Evolutionary conservation across 2,113 vertebrate genomes (phyloP).

Genomic region (Thunnus thynnus): DNA sequence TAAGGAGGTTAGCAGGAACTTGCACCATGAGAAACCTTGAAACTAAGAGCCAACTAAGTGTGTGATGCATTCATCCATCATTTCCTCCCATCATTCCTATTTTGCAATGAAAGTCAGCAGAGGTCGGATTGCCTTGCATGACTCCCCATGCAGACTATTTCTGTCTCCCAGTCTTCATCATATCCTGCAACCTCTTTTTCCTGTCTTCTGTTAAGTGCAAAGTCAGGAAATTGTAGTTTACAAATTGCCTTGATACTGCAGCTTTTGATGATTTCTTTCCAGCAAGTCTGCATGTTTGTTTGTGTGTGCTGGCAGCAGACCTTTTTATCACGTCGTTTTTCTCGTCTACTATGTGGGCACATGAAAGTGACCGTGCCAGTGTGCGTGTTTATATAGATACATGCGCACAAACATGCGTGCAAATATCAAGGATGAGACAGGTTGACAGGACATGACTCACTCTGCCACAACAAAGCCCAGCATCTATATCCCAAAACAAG

Average conservation of each 20-base stretch:
- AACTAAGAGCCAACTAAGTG: constrained; percentile 35
- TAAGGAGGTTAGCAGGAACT: constrained; percentile 30
- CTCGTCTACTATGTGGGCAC: constrained; percentile 33
- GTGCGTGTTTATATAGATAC: constrained; percentile 38
- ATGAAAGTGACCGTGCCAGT: constrained; percentile 32
- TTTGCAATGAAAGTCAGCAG: constrained; percentile 30
- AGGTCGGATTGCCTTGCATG: neutral
- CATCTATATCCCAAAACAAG: constrained; percentile 36
- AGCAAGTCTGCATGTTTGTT: constrained; percentile 8
- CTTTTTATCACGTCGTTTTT: constrained; percentile 6
- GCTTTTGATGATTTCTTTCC: neutral
- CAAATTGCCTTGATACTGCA: neutral
- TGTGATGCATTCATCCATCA: constrained; percentile 33
- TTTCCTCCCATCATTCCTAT: constrained; percentile 60
- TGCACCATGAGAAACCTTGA: constrained; percentile 58
- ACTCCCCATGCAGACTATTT: constrained; percentile 51
- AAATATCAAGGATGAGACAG: constrained; percentile 32
- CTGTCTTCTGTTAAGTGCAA: constrained; percentile 45
- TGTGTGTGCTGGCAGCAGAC: neutral
- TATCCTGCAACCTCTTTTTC: constrained; percentile 56
- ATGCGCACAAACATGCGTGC: constrained; percentile 40
- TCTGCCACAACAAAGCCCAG: constrained; percentile 36
- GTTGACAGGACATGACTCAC: constrained; percentile 60
- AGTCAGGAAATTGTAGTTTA: constrained; percentile 56
- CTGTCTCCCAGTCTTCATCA: constrained; percentile 48